Conservation (phyloP, 1,140 invertebrate genomes). For the Cotesia typhae region DNA sequence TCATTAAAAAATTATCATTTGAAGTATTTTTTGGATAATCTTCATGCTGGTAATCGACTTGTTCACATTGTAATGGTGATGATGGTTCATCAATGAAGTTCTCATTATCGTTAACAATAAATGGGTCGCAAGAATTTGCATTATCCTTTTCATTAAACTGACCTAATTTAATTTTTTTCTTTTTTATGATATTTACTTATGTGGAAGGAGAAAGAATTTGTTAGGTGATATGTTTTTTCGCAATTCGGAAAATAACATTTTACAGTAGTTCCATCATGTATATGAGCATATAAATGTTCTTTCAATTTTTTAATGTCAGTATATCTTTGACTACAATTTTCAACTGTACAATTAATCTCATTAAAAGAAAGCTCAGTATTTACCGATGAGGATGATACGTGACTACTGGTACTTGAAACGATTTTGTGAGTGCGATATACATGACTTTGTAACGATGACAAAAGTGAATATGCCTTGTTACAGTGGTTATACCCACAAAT, state of each 20-base stretch:
- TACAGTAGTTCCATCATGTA: background rate
- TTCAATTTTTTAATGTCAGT: background rate
- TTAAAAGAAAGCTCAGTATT: background rate
- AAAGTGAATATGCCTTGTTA: background rate
- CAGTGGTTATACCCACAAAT: slow-evolving; percentile 11
- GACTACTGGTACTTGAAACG: background rate
- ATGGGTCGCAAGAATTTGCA: no score
- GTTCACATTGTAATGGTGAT: no score
- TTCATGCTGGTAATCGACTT: background rate
- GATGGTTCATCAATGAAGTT: background rate
- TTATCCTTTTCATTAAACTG: no score
- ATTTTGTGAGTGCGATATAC: background rate
- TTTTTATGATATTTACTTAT: background rate
- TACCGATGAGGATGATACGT: background rate
- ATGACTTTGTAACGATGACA: slow-evolving; percentile 3
- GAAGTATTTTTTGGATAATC: background rate
- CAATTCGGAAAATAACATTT: background rate
- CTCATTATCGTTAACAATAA: background rate
- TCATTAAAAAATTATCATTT: slow-evolving; percentile 17
- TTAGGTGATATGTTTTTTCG: background rate
- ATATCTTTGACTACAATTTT: background rate
- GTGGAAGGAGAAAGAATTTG: background rate
- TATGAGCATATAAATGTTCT: background rate
- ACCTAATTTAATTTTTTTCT: no score
- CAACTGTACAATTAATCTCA: background rate